Conservation (phyloP, 2,888 invertebrate genomes). For the Cyclophora albipunctata region DNA sequence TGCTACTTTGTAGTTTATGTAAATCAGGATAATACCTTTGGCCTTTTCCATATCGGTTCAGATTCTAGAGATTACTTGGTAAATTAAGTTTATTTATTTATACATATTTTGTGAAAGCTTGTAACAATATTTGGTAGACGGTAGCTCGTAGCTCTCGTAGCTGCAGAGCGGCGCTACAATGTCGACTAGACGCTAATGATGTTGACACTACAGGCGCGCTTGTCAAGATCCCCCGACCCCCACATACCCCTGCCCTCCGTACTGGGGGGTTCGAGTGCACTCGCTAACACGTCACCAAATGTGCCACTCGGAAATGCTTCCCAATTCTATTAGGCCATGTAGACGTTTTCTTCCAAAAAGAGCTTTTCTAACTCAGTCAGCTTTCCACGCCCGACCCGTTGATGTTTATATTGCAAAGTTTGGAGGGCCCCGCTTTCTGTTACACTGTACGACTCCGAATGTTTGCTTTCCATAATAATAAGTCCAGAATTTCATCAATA, state of each 20-base stretch:
- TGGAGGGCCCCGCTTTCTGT: conserved; percentile 5
- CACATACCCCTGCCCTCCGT: conserved; percentile 18
- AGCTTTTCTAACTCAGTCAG: conserved; percentile 8
- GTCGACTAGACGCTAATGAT: conserved; percentile 55
- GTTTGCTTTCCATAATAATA: conserved; percentile 19
- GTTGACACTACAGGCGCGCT: conserved; percentile 64
- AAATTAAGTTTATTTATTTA: no score
- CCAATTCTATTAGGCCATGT: conserved; percentile 40
- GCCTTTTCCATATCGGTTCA: no score
- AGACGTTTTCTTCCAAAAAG: conserved; percentile 16
- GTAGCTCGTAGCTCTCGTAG: conserved; percentile 45
- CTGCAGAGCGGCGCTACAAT: conserved; percentile 40
- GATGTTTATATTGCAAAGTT: conserved; percentile 8
- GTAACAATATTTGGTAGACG: conserved; percentile 3
- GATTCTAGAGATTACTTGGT: no score
- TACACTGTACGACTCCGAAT: conserved; percentile 10
- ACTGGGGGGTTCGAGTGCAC: conserved; percentile 30
- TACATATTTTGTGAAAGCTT: no score
- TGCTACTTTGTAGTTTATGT: no score
- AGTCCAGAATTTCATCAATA: conserved; percentile 1
- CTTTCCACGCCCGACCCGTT: conserved; percentile 2
- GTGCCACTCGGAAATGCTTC: conserved; percentile 36
- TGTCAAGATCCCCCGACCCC: conserved; percentile 31
- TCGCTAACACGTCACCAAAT: conserved; percentile 38
- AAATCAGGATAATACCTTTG: no score